Percentiles rank a stretch among this genome's conserved stretches.
Conservation (phyloP, 1,140 invertebrate species). For the Ditylenchus dipsaci region DNA sequence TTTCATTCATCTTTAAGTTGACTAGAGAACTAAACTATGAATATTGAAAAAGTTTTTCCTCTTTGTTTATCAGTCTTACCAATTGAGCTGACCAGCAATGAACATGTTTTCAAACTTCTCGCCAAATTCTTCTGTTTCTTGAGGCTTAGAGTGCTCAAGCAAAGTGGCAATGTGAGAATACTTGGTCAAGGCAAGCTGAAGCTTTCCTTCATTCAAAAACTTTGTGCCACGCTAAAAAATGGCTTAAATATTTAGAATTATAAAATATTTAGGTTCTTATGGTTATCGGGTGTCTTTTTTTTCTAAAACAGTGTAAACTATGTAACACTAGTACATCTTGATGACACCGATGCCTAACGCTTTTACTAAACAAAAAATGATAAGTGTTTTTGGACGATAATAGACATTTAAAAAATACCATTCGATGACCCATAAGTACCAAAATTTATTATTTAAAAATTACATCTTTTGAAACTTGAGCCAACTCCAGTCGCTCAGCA, state of each 20-base stretch:
- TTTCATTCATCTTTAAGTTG: constrained; percentile 75
- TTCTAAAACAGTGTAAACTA: no score
- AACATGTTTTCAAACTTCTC: constrained; percentile 21
- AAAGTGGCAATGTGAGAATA: constrained; percentile 72
- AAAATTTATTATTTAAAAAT: no score
- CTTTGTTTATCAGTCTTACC: constrained; percentile 64
- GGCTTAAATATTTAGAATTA: not conserved
- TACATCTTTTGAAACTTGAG: constrained; percentile 70
- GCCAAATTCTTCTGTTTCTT: constrained; percentile 3
- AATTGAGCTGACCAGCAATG: constrained; percentile 22
- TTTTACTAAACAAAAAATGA: no score
- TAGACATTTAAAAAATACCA: no score
- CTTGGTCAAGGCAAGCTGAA: constrained; percentile 75
- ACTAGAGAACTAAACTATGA: constrained; percentile 68
- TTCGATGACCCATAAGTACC: no score
- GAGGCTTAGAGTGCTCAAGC: constrained; percentile 62
- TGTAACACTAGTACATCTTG: no score
- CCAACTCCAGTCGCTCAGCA: constrained; percentile 74
- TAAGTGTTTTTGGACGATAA: no score
- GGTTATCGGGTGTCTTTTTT: not conserved
- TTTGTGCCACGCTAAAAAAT: constrained; percentile 71
- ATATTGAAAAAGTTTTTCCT: constrained; percentile 63
- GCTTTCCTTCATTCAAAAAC: constrained; percentile 79
- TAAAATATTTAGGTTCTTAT: not conserved
- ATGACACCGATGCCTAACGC: no score